Percentiles rank a stretch among this genome's conserved stretches.
Evolutionary conservation across 2,797 vertebrate species (phyloP).

Genomic region (Neosalanx taihuensis): DNA sequence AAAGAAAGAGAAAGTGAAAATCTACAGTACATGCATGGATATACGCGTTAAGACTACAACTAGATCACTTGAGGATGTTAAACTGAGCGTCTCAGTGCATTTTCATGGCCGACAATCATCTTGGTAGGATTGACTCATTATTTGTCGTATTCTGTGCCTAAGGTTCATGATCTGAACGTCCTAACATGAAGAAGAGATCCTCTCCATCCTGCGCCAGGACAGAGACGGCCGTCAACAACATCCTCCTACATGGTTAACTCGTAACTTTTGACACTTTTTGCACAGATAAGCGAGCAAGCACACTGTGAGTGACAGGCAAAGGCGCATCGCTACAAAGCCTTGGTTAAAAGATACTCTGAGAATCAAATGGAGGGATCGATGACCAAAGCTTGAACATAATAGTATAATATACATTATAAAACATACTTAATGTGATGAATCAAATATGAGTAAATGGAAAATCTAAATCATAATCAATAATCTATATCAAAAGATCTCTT

Average conservation of each 20-base stretch:
- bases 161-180: background rate
- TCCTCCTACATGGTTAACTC: constrained; percentile 25
- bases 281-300: constrained; percentile 7
- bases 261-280: constrained; percentile 20
- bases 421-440: constrained; percentile 41
- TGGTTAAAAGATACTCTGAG: constrained; percentile 31
- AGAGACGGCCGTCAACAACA: constrained; percentile 35
- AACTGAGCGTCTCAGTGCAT: constrained; percentile 54
- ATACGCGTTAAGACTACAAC: constrained; percentile 38
- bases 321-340: constrained; percentile 33
- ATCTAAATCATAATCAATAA: constrained; percentile 13
- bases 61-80: constrained; percentile 30
- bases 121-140: constrained; percentile 14
- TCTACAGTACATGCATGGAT: constrained; percentile 45
- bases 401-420: constrained; percentile 50
- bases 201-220: constrained; percentile 15
- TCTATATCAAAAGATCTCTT: constrained; percentile 36
- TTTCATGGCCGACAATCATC: constrained; percentile 58
- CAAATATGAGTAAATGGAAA: constrained; percentile 31
- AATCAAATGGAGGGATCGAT: constrained; percentile 17
- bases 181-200: constrained; percentile 25
- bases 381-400: constrained; percentile 7
- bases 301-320: constrained; percentile 13
- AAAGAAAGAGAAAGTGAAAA: constrained; percentile 35
- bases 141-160: constrained; percentile 21